Base-by-base conservation (phyloP, 2,113 vertebrate genomes). In the Prinia subflava region DNA sequence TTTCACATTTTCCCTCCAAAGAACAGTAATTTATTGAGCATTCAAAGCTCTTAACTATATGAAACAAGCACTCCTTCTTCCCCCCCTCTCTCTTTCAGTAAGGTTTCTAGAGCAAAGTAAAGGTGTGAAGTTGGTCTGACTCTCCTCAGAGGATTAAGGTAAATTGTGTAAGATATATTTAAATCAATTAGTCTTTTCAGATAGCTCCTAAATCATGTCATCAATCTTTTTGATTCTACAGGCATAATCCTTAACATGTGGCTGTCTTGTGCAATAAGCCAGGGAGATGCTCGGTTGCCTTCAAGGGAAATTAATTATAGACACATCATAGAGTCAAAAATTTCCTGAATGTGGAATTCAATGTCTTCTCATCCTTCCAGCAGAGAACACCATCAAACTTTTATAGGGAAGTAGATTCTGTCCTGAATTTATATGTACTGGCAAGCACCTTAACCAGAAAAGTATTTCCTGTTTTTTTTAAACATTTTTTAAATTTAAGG, bases 291-390 rank as follows among this genome's bases (percentile, higher is more conserved):
- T 81, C 2, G 0, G 90, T 25, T 94, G 93, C 89, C 90, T 96
- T 90, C 69, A 81, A 92, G 94, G 92, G 94, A 96, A 96, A 93
- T 92, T 91, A 93, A 95, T 97, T 96, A 97, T 94, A 93, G 96
- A 76, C 89, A 94, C 89, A 93, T 95, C 93, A 94, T 31, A 79
- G 94, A 92, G 79, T 57, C 16, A 64, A 95, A 92, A 87, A 88
- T 84, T 93, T 96, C 82, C 96, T 78, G 95, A 94, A 92, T 94
- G 79, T 94, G 64, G 90, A 95, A 96, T 96, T 96, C 96, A 86
- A 33, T 52, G 41, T 78, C 83, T 82, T 90, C 59, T 92, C 94
- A 94, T 69, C 50, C 91, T 96, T 95, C 81, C 86, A 96, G 78
- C 73, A 11, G 33, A 94, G 84, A 97, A 91, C 44, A 91, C 56